Evolutionary conservation across 2,113 vertebrate species (phyloP).

Genomic region (Prochilodus magdalenae): DNA sequence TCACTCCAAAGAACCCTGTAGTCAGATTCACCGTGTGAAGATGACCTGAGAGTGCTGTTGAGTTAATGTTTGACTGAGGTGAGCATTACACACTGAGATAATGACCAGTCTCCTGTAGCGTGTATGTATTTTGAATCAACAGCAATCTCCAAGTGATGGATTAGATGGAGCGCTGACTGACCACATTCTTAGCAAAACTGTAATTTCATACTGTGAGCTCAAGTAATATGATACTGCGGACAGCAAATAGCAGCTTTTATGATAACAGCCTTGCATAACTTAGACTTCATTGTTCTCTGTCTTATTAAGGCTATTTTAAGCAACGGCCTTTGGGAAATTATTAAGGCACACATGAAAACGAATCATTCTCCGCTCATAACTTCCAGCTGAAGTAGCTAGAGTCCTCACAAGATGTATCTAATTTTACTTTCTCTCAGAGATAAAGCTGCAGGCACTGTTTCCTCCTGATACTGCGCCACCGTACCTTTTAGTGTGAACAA

Average conservation of each 20-base stretch:
- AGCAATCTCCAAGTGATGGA: background rate
- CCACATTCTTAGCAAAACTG: slow-evolving; percentile 22
- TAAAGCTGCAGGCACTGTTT: background rate
- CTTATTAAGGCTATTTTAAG: slow-evolving; percentile 27
- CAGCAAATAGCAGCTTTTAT: slow-evolving; percentile 47
- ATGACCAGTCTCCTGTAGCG: slow-evolving; percentile 7
- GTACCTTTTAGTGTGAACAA: background rate
- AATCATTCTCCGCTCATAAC: background rate
- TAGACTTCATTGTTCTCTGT: slow-evolving; percentile 33
- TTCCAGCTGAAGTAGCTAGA: slow-evolving; percentile 4
- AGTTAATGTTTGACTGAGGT: background rate
- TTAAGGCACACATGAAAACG: slow-evolving; percentile 23
- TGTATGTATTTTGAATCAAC: slow-evolving; percentile 13
- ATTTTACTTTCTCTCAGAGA: slow-evolving; percentile 26
- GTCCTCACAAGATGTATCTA: background rate
- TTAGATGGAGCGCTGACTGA: slow-evolving; percentile 20
- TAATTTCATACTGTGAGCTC: slow-evolving; percentile 36
- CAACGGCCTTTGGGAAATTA: slow-evolving; percentile 30
- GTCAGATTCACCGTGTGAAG: background rate
- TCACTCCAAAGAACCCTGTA: background rate
- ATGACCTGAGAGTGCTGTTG: background rate
- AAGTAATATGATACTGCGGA: slow-evolving; percentile 37
- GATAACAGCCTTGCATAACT: slow-evolving; percentile 40
- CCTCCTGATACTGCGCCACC: background rate
- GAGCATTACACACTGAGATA: background rate